Evolutionary conservation across 2,888 invertebrate species (phyloP), one percentile per base, ranked within the genome.

Genomic region (Lepidocyrtoides sp.): DNA sequence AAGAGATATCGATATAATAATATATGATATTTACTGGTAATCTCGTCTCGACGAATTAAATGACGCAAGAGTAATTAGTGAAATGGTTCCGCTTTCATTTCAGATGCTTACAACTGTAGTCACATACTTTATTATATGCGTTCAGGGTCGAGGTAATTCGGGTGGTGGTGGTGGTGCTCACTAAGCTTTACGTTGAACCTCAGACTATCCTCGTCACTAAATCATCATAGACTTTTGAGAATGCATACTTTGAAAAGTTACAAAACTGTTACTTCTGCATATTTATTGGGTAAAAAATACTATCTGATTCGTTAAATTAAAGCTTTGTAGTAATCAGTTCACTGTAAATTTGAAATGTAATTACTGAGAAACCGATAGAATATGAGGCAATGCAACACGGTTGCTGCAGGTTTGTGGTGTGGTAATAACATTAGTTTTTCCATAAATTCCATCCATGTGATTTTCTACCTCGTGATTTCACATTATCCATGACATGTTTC

Each of bases 41-140:
- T 12, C 7, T 57, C 4, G 7, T 14, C 12, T 17, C 23, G 4
- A 2, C 17, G 1, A 44, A 17, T 29, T 63, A 23, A 5, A 29
- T 63, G 29, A 29, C 14, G 63, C 14, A 14, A 23, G 23, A 57
- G 8, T 8, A 23, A 54, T 54, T n/a, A 17, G 54, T 54, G 17
- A 23, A 23, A 23, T 57, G 57, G 7, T n/a, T n/a, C n/a, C n/a
- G n/a, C n/a, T n/a, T n/a, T n/a, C n/a, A n/a, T n/a, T n/a, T n/a
- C 51, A 77, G 77, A 77, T 77, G 77, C 77, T 77, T 26, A 88
- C 87, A 7, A 88, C 87, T 0, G 69, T 88, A 12, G 87, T 88
- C 20, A 88, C 87, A 51, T 88, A 88, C 17, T 88, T 88, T 26
- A 81, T 88, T 1, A 88, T 88, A 26, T 88, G 87, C n/a, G 41